phyloP scores from a whole-genome alignment of 2,113 vertebrate species.

The Gymnogyps californianus region DNA sequence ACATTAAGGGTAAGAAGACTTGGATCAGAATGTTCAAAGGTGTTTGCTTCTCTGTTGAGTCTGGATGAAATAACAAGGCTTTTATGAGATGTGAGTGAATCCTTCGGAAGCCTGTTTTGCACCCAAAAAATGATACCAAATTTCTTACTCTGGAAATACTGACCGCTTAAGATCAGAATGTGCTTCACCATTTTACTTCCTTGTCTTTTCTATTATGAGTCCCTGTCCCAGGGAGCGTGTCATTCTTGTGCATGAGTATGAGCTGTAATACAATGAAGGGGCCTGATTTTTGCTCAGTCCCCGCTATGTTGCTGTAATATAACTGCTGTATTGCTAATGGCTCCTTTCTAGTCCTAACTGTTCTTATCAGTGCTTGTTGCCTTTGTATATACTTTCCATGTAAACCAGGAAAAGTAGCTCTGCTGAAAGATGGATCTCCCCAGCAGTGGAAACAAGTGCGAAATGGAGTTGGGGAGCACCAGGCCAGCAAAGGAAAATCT shows the following conservation, averaged over 20 bases:
- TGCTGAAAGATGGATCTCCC: not conserved
- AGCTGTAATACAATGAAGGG: not conserved
- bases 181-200: not conserved
- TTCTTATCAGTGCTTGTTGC: not conserved
- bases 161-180: not conserved
- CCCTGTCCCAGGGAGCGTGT: not conserved
- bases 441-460: conserved; percentile 28
- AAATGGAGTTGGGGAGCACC: not conserved
- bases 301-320: not conserved
- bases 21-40: not conserved
- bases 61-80: not conserved
- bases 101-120: not conserved
- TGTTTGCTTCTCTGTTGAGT: not conserved
- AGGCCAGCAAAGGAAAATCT: conserved; percentile 39
- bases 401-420: conserved; percentile 11
- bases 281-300: not conserved
- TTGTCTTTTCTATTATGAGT: not conserved
- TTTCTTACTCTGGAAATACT: not conserved
- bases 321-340: not conserved
- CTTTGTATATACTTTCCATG: not conserved
- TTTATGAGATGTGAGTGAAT: not conserved
- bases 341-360: not conserved
- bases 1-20: not conserved
- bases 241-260: not conserved
- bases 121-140: not conserved